Evolutionary conservation across 2,797 vertebrate genomes (phyloP), one percentile per base, ranked within the genome.

Genomic region (Gastrophryne carolinensis): DNA sequence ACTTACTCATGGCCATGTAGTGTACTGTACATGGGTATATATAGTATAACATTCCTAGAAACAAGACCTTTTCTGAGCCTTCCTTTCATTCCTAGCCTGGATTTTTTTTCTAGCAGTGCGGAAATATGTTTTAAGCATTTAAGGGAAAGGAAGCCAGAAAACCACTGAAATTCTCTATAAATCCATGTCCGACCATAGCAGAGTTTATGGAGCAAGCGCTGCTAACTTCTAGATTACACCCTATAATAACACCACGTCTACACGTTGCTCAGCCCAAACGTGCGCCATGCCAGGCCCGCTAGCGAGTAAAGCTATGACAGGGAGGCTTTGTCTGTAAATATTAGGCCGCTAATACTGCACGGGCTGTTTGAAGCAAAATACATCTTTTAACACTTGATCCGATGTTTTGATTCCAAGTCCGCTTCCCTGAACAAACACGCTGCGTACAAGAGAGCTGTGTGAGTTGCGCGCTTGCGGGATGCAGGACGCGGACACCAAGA

Each of bases 371-470:
- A 47, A 65, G 15, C 61, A 47, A 26, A 65, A 73, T 65, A 54
- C 37, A 39, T 41, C 24, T 73, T 73, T 44, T 72, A 66, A 74
- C 62, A 74, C 64, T 74, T 35, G 52, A 74, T 66, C 72, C 19
- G 34, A 64, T 74, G 39, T 66, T 66, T 74, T 49, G 29, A 67
- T 74, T 74, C 62, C 72, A 66, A 37, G 52, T 41, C 52, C 44
- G 52, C 35, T 66, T 74, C 62, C 58, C 53, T 66, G 72, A 66
- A 74, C 72, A 74, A 74, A 66, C 62, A 66, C 34, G 54, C 35
- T 13, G 17, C 19, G 62, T 37, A 64, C 62, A 66, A 57, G 62
- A 66, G 29, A 17, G 29, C 35, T 67, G 72, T 74, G 62, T 66
- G 72, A 57, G 61, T 21, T 17, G 35, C 62, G 52, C 15, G 37